A percentile compares a stretch with the other conserved stretches of the same genome.
Conservation (phyloP, 2,113 vertebrate genomes). For the Ardeotis arabs region DNA sequence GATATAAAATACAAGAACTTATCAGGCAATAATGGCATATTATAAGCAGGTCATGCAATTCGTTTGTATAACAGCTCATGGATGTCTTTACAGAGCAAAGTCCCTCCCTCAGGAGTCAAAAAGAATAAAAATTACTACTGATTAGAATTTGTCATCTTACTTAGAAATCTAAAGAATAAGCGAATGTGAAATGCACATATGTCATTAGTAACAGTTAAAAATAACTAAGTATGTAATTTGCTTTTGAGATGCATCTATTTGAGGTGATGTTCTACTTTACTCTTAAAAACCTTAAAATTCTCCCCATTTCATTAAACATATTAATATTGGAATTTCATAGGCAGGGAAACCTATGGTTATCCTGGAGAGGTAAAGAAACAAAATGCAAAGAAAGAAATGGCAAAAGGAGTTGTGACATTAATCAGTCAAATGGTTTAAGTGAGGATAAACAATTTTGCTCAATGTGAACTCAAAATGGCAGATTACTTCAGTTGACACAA, state of each 20-base stretch:
- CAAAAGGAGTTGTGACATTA: neutral
- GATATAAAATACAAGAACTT: neutral
- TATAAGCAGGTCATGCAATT: neutral
- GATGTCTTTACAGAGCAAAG: neutral
- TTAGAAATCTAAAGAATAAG: neutral
- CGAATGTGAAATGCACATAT: neutral
- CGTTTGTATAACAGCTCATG: neutral
- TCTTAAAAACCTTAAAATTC: neutral
- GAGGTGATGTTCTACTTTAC: neutral
- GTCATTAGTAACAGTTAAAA: neutral
- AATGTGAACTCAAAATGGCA: neutral
- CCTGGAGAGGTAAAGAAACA: neutral
- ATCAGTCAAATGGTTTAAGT: fast-evolving
- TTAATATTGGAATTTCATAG: neutral
- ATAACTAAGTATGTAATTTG: neutral
- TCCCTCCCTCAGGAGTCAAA: neutral
- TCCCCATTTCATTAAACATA: neutral
- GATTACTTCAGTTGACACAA: neutral
- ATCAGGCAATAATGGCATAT: neutral
- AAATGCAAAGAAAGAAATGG: neutral
- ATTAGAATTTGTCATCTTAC: neutral
- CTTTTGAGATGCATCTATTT: neutral
- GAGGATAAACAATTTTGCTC: neutral
- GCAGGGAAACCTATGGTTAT: neutral
- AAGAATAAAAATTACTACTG: neutral